Evolutionary conservation across 2,797 vertebrate species (phyloP).

Genomic region (Sebastiscus tertius): DNA sequence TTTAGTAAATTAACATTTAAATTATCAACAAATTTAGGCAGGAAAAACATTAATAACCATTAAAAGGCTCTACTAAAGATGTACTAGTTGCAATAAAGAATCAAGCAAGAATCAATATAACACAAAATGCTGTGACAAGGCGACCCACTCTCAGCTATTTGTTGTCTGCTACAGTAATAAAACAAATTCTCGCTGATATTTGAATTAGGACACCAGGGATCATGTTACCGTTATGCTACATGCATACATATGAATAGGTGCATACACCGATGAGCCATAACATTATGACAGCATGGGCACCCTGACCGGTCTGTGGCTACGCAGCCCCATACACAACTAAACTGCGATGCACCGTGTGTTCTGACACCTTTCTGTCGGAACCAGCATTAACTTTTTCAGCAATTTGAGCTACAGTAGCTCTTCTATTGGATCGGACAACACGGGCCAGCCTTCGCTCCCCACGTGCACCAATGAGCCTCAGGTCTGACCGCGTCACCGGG

Average conservation of each 20-base stretch:
- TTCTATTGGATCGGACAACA: too few relatives aligned
- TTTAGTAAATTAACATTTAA: neutral
- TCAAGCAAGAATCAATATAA: neutral
- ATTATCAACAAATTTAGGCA: neutral
- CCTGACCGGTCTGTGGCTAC: too few relatives aligned
- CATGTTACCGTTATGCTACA: constrained; percentile 64
- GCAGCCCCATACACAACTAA: too few relatives aligned
- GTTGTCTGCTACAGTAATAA: neutral
- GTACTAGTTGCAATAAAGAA: neutral
- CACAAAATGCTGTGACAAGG: neutral
- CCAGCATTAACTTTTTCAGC: too few relatives aligned
- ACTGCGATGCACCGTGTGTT: too few relatives aligned
- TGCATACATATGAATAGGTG: neutral
- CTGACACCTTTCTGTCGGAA: too few relatives aligned
- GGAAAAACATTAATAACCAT: neutral
- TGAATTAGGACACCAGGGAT: neutral
- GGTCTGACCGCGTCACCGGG: fast-evolving
- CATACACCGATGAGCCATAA: neutral
- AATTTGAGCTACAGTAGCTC: too few relatives aligned
- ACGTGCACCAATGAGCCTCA: too few relatives aligned
- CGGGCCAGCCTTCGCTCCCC: too few relatives aligned
- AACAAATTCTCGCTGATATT: neutral
- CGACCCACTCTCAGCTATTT: neutral
- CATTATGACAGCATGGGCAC: too few relatives aligned
- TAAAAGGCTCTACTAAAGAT: neutral